Evolutionary conservation across 2,797 vertebrate species (phyloP), one percentile per base, ranked within the genome.

Genomic region (Bradypus variegatus): DNA sequence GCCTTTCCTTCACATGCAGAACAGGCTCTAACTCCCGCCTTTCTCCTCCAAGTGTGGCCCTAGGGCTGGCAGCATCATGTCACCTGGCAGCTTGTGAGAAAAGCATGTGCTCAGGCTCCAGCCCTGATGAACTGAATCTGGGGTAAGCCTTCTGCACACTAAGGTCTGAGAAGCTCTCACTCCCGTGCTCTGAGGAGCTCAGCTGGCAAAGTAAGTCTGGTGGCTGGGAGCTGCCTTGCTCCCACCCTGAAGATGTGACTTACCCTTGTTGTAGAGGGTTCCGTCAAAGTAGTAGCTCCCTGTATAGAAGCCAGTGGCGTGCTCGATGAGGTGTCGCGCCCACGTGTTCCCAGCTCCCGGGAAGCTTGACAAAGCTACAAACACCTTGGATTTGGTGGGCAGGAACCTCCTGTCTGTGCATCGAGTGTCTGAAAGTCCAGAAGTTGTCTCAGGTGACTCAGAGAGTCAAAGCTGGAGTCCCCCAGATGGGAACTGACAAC

Each of bases 281-380:
- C 99, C 99, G 1, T 99, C 99, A 1, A 99, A 99, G 95, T 99
- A 99, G 92, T 99, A 99, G 97, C 99, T 99, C 69, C 99, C 99
- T 0, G 99, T 99, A 96, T 99, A 99, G 98, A 98, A 99, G 85
- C 99, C 99, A 0, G 99, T 99, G 92, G 98, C 98, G 0, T 99
- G 98, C 95, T 99, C 99, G 1, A 99, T 99, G 96, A 99, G 97
- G 94, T 99, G 99, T 4, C 99, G 98, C 1, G 98, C 98, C 99
- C 99, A 99, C 0, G 99, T 99, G 96, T 99, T 99, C 10, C 99
- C 99, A 0, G 99, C 99, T 25, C 99, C 99, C 0, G 99, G 99
- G 95, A 99, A 99, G 96, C 99, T 99, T 0, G 99, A 99, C 84
- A 99, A 95, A 93, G 99, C 99, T 94, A 99, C 98, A 4, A 99